These are phyloP conservation scores for Tetraodon nigroviridis DNA, from an alignment of 2,113 vertebrate genomes.

Conservation along the genomic window DNA sequence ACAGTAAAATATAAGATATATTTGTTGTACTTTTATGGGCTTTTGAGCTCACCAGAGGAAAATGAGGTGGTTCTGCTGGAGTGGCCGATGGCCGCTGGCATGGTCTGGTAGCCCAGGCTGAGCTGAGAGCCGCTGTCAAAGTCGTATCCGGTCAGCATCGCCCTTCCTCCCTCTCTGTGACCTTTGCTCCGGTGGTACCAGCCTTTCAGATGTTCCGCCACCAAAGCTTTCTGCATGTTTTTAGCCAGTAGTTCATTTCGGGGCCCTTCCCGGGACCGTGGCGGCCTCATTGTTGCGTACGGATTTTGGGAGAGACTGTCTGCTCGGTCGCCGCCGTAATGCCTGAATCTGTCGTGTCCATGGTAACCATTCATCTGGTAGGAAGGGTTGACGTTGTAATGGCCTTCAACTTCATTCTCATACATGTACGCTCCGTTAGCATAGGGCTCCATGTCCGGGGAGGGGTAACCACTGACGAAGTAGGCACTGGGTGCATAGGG, in stretches of 20 bases:
- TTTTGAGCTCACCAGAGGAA: constrained; percentile 68
- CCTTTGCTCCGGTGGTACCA: constrained; percentile 92
- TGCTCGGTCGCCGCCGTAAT: constrained; percentile 79
- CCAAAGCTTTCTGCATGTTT: constrained; percentile 94
- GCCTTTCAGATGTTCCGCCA: constrained; percentile 90
- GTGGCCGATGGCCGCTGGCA: constrained; percentile 86
- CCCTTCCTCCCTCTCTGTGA: constrained; percentile 70
- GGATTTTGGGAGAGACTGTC: constrained; percentile 85
- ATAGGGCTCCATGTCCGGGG: constrained; percentile 78
- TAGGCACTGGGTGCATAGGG: constrained; percentile 79
- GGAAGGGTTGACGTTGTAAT: constrained; percentile 90
- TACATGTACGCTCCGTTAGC: constrained; percentile 80
- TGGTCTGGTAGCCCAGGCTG: constrained; percentile 84
- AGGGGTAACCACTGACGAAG: constrained; percentile 79
- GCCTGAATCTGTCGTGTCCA: constrained; percentile 81
- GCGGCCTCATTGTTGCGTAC: constrained; percentile 86
- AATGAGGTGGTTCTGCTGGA: constrained; percentile 86
- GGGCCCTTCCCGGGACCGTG: constrained; percentile 78
- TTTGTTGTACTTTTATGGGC: too few species aligned
- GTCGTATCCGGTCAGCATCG: constrained; percentile 77
- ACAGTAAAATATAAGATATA: too few species aligned
- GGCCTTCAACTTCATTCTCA: constrained; percentile 89
- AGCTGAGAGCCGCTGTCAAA: constrained; percentile 84
- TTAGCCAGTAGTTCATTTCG: constrained; percentile 85
- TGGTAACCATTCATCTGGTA: constrained; percentile 82